Base-by-base conservation (phyloP, 2,888 invertebrate genomes). In the Conus canariensis region DNA sequence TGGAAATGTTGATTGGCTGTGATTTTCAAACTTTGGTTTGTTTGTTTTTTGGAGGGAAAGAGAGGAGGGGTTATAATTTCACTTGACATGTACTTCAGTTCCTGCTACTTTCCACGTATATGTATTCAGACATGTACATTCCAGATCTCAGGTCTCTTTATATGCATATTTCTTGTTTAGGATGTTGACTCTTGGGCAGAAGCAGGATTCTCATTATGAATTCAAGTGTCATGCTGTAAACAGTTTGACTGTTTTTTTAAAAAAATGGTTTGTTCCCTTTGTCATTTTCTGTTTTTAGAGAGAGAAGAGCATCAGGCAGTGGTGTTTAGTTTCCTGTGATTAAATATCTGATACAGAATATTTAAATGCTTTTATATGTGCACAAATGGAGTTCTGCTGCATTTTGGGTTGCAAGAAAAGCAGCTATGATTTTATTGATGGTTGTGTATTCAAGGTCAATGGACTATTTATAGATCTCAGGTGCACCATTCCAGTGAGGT, bases 401-500 rank as follows among this genome's bases (percentile, higher is more conserved):
- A 45, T 45, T 45, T 45, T 45, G 45, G 45, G 45, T 45, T 45
- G 45, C 45, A 45, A 45, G 45, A 45, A 4, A 45, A 45, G 45
- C 45, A 45, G 45, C 45, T 45, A 45, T 45, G 45, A 45, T 45
- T 45, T 86, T 67, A 22, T 86, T 45, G 60, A 67, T 86, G 86
- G 86, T 86, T 86, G 86, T 86, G 86, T 45, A 45, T 64, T 25
- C 64, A 86, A 19, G 67, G 45, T 86, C 67, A 67, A n/a, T 67
- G 45, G 25, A 22, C 64, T 9, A 12, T 30, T 86, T 64, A 86
- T 30, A 86, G 67, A 86, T 86, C 67, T 86, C 86, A 60, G 86
- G 67, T 86, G 45, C 67, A 85, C 86, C 86, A 86, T 86, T 86
- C 86, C 86, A 86, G 59, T 64, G 30, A 45, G 64, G 45, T 30